These are phyloP conservation scores for Sigmodon hispidus DNA, from an alignment of 2,113 vertebrate genomes.

Conservation along the genomic window DNA sequence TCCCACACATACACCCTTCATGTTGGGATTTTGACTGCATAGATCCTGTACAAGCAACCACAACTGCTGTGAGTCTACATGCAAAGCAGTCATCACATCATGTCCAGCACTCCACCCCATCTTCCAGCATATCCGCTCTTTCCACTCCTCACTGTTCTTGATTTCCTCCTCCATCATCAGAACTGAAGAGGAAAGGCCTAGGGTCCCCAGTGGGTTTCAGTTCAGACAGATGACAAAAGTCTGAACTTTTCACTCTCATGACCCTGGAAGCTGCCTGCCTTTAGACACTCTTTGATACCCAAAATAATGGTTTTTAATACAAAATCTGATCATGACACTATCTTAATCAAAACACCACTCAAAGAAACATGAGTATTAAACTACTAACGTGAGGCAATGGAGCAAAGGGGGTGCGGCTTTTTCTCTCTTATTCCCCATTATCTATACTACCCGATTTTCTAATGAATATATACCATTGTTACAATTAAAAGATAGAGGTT, in stretches of 20 bases:
- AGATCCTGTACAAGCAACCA: neutral
- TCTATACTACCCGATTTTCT: neutral
- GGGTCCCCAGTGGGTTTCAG: neutral
- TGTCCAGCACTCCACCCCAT: neutral
- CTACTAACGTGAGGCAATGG: neutral
- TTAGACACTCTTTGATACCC: neutral
- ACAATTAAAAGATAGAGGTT: slow-evolving; percentile 8
- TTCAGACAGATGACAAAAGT: neutral
- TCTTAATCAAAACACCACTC: neutral
- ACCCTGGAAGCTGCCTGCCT: neutral
- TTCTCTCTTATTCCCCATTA: neutral
- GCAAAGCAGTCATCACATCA: neutral
- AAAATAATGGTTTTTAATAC: neutral
- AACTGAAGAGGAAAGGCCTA: neutral
- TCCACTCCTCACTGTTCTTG: neutral
- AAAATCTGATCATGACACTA: neutral
- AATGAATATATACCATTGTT: neutral
- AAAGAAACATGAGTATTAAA: neutral
- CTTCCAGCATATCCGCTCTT: neutral
- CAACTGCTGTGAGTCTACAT: neutral
- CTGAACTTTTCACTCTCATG: no score
- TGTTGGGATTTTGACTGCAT: neutral
- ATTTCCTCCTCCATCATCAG: neutral
- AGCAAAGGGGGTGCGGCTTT: neutral
- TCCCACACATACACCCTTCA: no score